Conservation (phyloP, 1,140 invertebrate genomes). For the Calephelis virginiensis region DNA sequence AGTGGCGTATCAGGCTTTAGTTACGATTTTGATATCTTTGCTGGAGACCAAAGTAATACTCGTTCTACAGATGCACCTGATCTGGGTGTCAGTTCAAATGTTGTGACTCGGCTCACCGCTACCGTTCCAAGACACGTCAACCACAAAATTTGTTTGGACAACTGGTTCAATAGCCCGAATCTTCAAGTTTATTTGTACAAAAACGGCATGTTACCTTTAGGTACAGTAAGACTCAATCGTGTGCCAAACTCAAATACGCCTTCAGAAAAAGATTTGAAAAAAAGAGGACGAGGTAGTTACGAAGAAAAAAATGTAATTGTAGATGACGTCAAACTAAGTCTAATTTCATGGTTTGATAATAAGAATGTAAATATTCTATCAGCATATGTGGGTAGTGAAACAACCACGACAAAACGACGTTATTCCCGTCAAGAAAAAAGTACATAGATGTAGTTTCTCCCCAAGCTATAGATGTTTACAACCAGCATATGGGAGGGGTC, state of each 20-base stretch:
- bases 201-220: slow-evolving; percentile 51
- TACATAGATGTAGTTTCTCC: neutral
- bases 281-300: neutral
- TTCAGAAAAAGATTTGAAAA: neutral
- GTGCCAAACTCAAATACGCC: slow-evolving; percentile 43
- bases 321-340: neutral
- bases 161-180: slow-evolving; percentile 50
- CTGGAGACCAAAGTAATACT: slow-evolving; percentile 41
- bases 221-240: slow-evolving; percentile 57
- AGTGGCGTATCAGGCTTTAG: slow-evolving; percentile 38
- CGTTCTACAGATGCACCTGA: slow-evolving; percentile 29
- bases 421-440: neutral
- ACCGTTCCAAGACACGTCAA: slow-evolving; percentile 42
- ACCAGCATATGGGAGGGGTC: too few species aligned
- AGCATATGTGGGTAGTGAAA: neutral
- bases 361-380: neutral
- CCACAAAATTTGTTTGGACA: slow-evolving; percentile 59
- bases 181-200: slow-evolving; percentile 46
- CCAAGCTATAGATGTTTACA: neutral
- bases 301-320: neutral
- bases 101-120: slow-evolving; percentile 37
- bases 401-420: neutral
- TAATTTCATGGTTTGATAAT: neutral
- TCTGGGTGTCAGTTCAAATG: slow-evolving; percentile 48
- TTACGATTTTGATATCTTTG: slow-evolving; percentile 40